A percentile compares a stretch with the other conserved stretches of the same genome.
These are phyloP conservation scores for Nomada ferruginata DNA, from an alignment of 2,888 invertebrate genomes.

Conservation along the genomic window DNA sequence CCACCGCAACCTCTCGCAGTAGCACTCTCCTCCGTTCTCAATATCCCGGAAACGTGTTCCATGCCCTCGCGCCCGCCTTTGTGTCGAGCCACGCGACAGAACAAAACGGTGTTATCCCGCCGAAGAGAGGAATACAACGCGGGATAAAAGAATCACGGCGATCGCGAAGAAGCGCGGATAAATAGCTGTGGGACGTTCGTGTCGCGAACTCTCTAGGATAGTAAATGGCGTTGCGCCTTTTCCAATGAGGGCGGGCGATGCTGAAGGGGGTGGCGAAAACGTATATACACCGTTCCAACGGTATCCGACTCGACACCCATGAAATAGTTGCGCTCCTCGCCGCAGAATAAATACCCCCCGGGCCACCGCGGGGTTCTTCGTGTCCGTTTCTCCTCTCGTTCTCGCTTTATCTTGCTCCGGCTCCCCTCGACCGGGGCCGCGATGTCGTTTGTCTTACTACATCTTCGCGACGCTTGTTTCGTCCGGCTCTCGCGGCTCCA, in stretches of 20 bases:
- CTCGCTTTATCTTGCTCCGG: conserved; percentile 48
- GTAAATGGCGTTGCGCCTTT: conserved; percentile 68
- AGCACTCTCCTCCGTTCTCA: background rate
- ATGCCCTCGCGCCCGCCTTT: background rate
- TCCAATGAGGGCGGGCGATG: conserved; percentile 43
- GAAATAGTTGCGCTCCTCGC: conserved; percentile 68
- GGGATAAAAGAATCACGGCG: conserved; percentile 71
- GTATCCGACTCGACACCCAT: conserved; percentile 61
- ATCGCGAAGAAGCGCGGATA: conserved; percentile 66
- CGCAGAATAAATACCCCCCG: conserved; percentile 69
- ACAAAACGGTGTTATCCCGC: conserved; percentile 37
- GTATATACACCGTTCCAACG: conserved; percentile 1
- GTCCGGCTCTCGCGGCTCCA: conserved; percentile 45
- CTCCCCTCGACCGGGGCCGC: conserved; percentile 28
- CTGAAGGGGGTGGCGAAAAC: conserved; percentile 4
- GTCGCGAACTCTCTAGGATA: conserved; percentile 61
- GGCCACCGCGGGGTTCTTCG: conserved; percentile 24
- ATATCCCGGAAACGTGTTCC: background rate
- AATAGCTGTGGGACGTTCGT: conserved; percentile 69
- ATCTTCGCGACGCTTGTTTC: conserved; percentile 43
- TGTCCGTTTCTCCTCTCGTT: conserved; percentile 43
- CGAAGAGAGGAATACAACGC: conserved; percentile 30
- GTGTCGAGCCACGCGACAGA: background rate
- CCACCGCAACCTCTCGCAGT: background rate
- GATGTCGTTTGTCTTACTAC: conserved; percentile 66